Conservation (phyloP, 1,140 invertebrate species). For the Sinella curviseta region DNA sequence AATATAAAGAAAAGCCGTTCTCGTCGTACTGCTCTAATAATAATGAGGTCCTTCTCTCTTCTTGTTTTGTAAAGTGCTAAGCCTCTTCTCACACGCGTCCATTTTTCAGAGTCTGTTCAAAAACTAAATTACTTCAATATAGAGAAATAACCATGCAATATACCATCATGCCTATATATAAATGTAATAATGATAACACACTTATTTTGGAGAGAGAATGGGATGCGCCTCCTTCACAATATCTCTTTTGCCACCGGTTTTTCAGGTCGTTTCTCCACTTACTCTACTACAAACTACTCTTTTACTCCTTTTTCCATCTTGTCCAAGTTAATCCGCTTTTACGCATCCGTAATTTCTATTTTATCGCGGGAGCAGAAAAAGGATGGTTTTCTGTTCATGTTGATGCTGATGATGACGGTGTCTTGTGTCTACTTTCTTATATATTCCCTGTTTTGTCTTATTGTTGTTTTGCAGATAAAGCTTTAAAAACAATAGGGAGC, state of each 20-base stretch:
- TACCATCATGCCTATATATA: too few relatives aligned
- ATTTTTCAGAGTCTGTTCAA: conserved; percentile 13
- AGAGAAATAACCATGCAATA: too few relatives aligned
- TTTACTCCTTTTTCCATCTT: not conserved
- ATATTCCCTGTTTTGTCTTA: not conserved
- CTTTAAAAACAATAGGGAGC: not conserved
- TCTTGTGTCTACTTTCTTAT: not conserved
- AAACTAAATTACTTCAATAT: conserved; percentile 5
- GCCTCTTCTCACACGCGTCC: conserved; percentile 20
- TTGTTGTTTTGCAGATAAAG: not conserved
- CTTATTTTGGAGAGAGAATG: too few relatives aligned
- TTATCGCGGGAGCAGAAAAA: not conserved
- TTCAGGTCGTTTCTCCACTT: not conserved
- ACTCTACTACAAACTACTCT: not conserved
- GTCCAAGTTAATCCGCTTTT: conserved; percentile 14
- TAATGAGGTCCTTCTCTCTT: conserved; percentile 18
- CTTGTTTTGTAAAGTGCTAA: not conserved
- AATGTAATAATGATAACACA: too few relatives aligned
- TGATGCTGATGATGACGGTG: not conserved
- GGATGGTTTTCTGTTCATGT: not conserved
- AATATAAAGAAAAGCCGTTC: conserved; percentile 3
- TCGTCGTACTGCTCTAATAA: conserved; percentile 3
- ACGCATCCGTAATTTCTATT: not conserved
- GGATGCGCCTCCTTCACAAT: not conserved
- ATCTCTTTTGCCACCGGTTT: not conserved